Percentiles rank a stretch among this genome's conserved stretches.
phyloP scores from a whole-genome alignment of 2,888 invertebrate genomes.

The Lagria hirta region DNA sequence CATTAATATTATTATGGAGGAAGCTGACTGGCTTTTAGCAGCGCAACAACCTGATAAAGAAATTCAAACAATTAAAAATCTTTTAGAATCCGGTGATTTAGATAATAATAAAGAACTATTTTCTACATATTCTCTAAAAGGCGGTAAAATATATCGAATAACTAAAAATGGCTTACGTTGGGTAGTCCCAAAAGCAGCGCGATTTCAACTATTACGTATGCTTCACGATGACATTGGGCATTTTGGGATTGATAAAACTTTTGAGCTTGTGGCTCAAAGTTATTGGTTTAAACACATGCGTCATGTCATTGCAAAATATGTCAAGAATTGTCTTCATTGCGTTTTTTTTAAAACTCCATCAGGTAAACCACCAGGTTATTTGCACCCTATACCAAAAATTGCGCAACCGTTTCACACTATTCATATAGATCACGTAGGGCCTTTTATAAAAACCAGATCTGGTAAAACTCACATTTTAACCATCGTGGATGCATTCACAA shows the following conservation, averaged over 20 bases:
- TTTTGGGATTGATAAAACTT: constrained; percentile 36
- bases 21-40: constrained; percentile 25
- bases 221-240: constrained; percentile 41
- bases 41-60: constrained; percentile 14
- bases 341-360: constrained; percentile 25
- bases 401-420: constrained; percentile 27
- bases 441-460: constrained; percentile 20
- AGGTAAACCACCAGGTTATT: constrained; percentile 25
- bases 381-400: constrained; percentile 25
- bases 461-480: constrained; percentile 2
- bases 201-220: constrained; percentile 33
- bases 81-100: constrained; percentile 12
- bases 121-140: constrained; percentile 13
- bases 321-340: constrained; percentile 26
- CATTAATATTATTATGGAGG: constrained; percentile 8
- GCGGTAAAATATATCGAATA: constrained; percentile 27
- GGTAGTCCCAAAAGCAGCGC: constrained; percentile 32
- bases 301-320: constrained; percentile 24
- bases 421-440: constrained; percentile 28
- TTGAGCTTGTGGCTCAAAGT: constrained; percentile 10
- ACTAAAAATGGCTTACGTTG: constrained; percentile 13
- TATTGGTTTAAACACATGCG: constrained; percentile 28
- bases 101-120: constrained; percentile 4
- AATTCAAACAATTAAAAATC: constrained; percentile 2
- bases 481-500: constrained; percentile 8